Evolutionary conservation across 2,113 vertebrate genomes (phyloP), one percentile per base, ranked within the genome.

Genomic region (Herpetotheres cachinnans): DNA sequence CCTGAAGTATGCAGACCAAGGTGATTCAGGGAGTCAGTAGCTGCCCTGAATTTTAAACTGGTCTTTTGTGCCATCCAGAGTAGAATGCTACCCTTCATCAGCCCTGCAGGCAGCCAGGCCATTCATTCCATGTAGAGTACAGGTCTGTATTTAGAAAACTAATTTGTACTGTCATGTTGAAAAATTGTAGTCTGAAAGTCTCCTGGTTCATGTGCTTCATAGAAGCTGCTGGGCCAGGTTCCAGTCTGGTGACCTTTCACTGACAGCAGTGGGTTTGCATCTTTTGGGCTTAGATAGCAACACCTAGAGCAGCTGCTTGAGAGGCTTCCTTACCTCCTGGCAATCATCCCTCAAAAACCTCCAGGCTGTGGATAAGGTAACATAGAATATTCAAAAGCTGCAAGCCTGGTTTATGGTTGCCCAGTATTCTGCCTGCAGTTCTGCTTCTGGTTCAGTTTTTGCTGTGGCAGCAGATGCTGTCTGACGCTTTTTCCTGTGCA

Each of bases 71-170:
- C 89, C 52, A 65, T 83, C 52, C 65, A 32, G 59, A 69, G 52
- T n/a, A 72, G 55, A 19, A 44, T 87, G 81, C 61, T 61, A 83
- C 67, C 55, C 49, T 91, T 61, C 52, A 54, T 69, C 81, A 81
- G 22, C 89, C 91, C 85, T 61, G 62, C 2, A 9, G 95, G 62
- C 88, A 86, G 50, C 49, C 85, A 94, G 89, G 67, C 89, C 89
- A 88, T 93, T 94, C 96, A 90, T 97, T 94, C 59, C 86, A 78
- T 38, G 55, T 8, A 86, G 14, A 76, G 54, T 54, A 54, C 25
- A 90, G 83, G 80, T 89, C 91, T 90, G 79, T 95, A 95, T 95
- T 96, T 96, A 95, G 89, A 91, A 91, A 95, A 80, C 34, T 96
- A 96, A 94, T 96, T 96, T 91, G 66, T 82, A 93, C 82, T 91